Conservation (phyloP, 1,140 invertebrate species). For the Stegodyphus dumicola region DNA sequence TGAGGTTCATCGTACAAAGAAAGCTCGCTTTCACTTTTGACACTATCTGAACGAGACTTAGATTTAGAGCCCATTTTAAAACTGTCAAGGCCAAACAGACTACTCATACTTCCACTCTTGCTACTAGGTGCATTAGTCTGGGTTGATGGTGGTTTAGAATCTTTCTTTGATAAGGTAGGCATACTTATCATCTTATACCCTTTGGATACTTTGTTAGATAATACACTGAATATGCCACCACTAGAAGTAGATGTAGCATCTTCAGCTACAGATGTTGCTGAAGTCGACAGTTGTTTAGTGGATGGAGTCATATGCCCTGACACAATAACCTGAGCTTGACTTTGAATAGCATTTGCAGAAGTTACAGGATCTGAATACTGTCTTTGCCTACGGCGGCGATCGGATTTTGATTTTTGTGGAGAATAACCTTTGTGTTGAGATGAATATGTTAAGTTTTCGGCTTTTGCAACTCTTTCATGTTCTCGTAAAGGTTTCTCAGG, state of each 20-base stretch:
- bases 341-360: slow-evolving; percentile 10
- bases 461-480: slow-evolving; percentile 32
- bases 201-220: slow-evolving; percentile 55
- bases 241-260: slow-evolving; percentile 11
- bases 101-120: slow-evolving; percentile 45
- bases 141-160: neutral
- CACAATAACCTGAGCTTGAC: neutral
- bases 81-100: slow-evolving; percentile 55
- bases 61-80: slow-evolving; percentile 39
- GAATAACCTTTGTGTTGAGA: slow-evolving; percentile 56
- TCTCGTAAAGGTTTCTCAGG: slow-evolving; percentile 43
- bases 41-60: slow-evolving; percentile 53
- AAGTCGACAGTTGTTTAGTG: slow-evolving; percentile 38
- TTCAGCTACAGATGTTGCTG: slow-evolving; percentile 39
- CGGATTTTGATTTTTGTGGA: slow-evolving; percentile 21
- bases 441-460: slow-evolving; percentile 26
- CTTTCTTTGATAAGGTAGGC: slow-evolving; percentile 50
- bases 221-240: slow-evolving; percentile 47
- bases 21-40: slow-evolving; percentile 56
- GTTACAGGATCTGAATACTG: slow-evolving; percentile 50
- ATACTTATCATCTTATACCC: slow-evolving; percentile 62
- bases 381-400: slow-evolving; percentile 31
- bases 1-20: slow-evolving; percentile 40
- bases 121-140: neutral
- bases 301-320: slow-evolving; percentile 9